Base-by-base conservation (phyloP, 2,797 vertebrate genomes). In the Oceanodroma leucorhoa region DNA sequence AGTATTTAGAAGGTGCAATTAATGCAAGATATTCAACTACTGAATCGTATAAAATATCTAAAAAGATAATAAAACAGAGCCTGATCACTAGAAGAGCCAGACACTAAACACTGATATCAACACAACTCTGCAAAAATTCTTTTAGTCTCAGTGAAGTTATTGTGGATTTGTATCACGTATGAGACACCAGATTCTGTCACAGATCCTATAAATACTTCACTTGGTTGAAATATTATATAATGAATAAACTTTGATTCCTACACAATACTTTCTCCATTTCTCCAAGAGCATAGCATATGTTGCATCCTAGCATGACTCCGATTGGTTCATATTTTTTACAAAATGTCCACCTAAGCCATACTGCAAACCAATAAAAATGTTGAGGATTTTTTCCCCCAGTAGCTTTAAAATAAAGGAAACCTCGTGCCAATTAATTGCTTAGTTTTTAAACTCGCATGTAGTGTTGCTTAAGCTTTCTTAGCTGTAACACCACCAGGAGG, bases 151-250 rank as follows among this genome's bases (percentile, higher is more conserved):
- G 4, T 60, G n/a, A 85, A 54, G 12, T 55, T 73, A 26, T 2
- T 80, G 11, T 43, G 19, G 7, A 65, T 84, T 66, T 85, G 11
- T 43, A 36, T 9, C 27, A 41, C 58, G 17, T 65, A 40, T 23
- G 38, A 84, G 16, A 62, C 7, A 38, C 4, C 27, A 61, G 27
- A 45, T 65, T 45, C 36, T 73, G 26, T 43, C 21, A 38, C 8
- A 53, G n/a, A 55, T 7, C 32, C 19, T 83, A 67, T 9, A 91
- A 61, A 87, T 85, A 18, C 61, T 91, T 96, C 38, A 53, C 23
- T 83, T n/a, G n/a, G 43, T 32, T 87, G 71, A 94, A 94, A 96
- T 94, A 90, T 61, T 93, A 90, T 94, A 66, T 85, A 86, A 71
- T 84, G 14, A 69, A 92, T 85, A 76, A 92, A 83, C 10, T 29